Base-by-base conservation (phyloP, 2,797 vertebrate genomes). In the Geotrypetes seraphini region DNA sequence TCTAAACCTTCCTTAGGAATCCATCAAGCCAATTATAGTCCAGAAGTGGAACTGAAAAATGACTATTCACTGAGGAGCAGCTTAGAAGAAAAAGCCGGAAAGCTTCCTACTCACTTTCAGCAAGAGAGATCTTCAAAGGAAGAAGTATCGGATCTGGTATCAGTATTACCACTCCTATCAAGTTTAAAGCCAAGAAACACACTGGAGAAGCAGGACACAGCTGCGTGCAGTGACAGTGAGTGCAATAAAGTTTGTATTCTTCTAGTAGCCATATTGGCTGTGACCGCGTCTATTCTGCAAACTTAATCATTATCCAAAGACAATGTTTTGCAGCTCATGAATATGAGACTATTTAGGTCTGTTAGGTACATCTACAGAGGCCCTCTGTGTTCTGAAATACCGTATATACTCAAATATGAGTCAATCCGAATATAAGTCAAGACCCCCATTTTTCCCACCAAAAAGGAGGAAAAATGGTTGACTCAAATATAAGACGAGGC, bases 21-120 rank as follows among this genome's bases (percentile, higher is more conserved):
- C 5, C 1, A 8, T 2, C 20, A 20, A 3, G 12, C 5, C 6
- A 42, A 25, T 13, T 48, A 22, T 5, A 57, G 52, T 41, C 33
- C 53, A 0, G 56, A 68, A 39, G 45, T 75, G 32, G 65, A 66
- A 17, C 45, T 75, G 36, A 60, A 61, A 38, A 47, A 73, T 7
- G 62, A 66, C 22, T 40, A 73, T 16, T 66, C 61, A 0, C 31
- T 75, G 53, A 66, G 36, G 9, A 72, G 69, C 4, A 69, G 67
- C 1, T 19, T 56, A 32, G 43, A 50, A 5, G 34, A 39, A 4
- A 23, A 30, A 7, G 4, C 5, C 3, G 6, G 21, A 6, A 39
- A 48, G n/a, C 45, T 50, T 4, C 53, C 60, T 6, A 57, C 62
- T 0, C 5, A 13, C 16, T 13, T 30, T 27, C 7, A 16, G 14